phyloP scores from a whole-genome alignment of 2,113 vertebrate species.

The Nematolebias whitei region DNA sequence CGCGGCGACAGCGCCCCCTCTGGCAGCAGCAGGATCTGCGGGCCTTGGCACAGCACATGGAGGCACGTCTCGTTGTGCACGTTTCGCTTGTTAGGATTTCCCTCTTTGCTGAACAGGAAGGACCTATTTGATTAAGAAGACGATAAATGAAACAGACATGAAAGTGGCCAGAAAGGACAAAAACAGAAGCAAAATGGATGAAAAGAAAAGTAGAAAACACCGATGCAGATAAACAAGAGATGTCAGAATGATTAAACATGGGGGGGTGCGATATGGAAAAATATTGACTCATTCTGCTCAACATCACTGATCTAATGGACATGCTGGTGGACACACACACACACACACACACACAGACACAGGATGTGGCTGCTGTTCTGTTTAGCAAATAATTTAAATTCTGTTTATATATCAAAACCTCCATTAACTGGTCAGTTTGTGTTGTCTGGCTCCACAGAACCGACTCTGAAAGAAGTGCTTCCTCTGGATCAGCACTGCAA shows the following conservation, averaged over 20 bases:
- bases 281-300: constrained; percentile 57
- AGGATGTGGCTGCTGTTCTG: constrained; percentile 45
- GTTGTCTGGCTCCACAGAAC: constrained; percentile 23
- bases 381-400: constrained; percentile 48
- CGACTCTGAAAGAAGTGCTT: neutral
- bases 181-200: neutral
- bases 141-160: neutral
- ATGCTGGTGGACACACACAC: constrained; percentile 30
- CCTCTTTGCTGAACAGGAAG: constrained; percentile 78
- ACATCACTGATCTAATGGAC: constrained; percentile 62
- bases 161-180: neutral
- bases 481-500: neutral
- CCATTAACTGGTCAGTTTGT: constrained; percentile 59
- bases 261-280: constrained; percentile 21
- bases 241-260: neutral
- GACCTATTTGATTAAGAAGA: constrained; percentile 42
- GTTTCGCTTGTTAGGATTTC: constrained; percentile 77
- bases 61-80: constrained; percentile 78
- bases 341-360: constrained; percentile 6
- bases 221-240: neutral
- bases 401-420: constrained; percentile 52
- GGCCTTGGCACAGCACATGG: constrained; percentile 76
- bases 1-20: constrained; percentile 73
- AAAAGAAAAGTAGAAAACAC: too few species aligned
- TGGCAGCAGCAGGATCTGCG: constrained; percentile 73